Conservation (phyloP, 2,888 invertebrate genomes). For the Drosophila monieri region DNA sequence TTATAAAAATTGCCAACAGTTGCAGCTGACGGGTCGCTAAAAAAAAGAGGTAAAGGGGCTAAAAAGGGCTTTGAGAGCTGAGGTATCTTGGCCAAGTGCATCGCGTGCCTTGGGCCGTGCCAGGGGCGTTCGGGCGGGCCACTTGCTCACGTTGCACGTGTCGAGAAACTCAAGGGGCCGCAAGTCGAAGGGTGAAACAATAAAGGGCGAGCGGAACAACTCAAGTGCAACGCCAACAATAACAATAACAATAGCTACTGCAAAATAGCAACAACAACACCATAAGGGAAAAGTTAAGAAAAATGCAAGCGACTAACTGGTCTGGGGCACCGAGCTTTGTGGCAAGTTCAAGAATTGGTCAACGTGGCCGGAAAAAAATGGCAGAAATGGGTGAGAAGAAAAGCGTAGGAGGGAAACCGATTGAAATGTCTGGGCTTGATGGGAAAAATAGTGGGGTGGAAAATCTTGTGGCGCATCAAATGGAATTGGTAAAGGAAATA, state of each 20-base stretch:
- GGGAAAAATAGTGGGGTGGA: neutral
- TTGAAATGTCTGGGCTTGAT: conserved; percentile 23
- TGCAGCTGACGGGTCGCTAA: conserved; percentile 53
- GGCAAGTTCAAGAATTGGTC: conserved; percentile 49
- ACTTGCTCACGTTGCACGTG: conserved; percentile 50
- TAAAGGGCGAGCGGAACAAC: conserved; percentile 48
- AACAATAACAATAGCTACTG: conserved; percentile 42
- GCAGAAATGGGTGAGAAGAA: neutral
- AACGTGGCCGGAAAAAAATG: conserved; percentile 45
- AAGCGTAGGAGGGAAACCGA: conserved; percentile 3
- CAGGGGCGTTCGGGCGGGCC: conserved; percentile 42
- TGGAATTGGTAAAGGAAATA: conserved; percentile 19
- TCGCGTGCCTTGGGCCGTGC: conserved; percentile 67
- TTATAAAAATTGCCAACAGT: conserved; percentile 68
- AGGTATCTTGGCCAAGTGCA: conserved; percentile 74
- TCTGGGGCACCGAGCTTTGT: conserved; percentile 38
- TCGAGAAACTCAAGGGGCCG: conserved; percentile 35
- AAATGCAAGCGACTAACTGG: conserved; percentile 32
- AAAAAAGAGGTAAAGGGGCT: conserved; percentile 6
- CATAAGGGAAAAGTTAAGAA: conserved; percentile 13
- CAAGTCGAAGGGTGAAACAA: conserved; percentile 51
- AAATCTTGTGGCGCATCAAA: conserved; percentile 30
- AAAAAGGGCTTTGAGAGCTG: conserved; percentile 20
- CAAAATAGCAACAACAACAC: conserved; percentile 19
- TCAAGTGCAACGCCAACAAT: conserved; percentile 42